phyloP scores from a whole-genome alignment of 2,113 vertebrate genomes.

The Numida meleagris region DNA sequence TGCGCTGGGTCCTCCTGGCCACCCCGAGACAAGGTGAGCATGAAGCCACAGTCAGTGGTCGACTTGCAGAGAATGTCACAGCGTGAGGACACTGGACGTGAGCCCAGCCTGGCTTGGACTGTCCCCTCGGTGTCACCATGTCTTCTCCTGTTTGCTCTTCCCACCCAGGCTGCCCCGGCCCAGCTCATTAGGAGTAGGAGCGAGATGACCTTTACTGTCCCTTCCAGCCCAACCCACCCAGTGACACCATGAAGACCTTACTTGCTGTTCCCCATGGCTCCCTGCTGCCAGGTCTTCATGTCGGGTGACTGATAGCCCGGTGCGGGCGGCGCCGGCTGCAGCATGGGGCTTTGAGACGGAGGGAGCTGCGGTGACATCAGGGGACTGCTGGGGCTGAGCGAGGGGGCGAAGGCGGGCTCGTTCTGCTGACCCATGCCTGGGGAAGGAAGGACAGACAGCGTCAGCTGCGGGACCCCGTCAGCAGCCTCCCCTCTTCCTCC shows the following conservation, averaged over 20 bases:
- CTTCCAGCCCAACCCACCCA: neutral
- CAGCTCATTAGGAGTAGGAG: neutral
- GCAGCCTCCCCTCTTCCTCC: neutral
- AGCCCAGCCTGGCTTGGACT: neutral
- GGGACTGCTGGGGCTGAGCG: slow-evolving; percentile 90
- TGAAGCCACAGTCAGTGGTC: rapidly evolving
- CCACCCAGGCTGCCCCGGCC: neutral
- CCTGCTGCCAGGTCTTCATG: slow-evolving; percentile 93
- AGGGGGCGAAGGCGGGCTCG: slow-evolving; percentile 85
- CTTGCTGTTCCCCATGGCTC: slow-evolving; percentile 84
- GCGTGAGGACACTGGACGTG: rapidly evolving
- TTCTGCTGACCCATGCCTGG: slow-evolving; percentile 86
- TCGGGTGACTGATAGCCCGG: slow-evolving; percentile 92
- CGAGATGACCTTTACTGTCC: neutral
- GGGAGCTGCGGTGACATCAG: slow-evolving; percentile 90
- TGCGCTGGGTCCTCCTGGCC: neutral
- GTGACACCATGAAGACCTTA: slow-evolving; percentile 40
- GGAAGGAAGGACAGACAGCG: neutral
- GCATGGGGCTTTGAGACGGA: slow-evolving; percentile 88
- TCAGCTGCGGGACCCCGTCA: neutral
- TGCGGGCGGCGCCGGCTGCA: slow-evolving; percentile 84
- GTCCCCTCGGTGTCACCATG: neutral
- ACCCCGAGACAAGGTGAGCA: neutral
- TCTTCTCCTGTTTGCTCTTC: neutral
- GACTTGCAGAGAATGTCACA: rapidly evolving